A percentile compares a stretch with the other conserved stretches of the same genome.
Conservation (phyloP, 2,797 vertebrate species). For the Kryptopterus vitreolus region DNA sequence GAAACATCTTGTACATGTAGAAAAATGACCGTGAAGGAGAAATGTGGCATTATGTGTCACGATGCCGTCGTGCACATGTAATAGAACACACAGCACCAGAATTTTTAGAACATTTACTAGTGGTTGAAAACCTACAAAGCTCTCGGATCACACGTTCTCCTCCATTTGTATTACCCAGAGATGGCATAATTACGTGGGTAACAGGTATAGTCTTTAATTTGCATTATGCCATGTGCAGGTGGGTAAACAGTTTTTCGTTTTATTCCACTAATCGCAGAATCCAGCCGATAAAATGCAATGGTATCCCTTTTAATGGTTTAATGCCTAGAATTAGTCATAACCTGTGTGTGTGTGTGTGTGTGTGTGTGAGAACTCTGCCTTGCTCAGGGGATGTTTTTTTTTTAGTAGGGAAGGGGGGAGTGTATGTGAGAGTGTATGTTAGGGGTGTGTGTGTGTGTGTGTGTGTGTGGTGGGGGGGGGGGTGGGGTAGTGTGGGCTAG, state of each 20-base stretch:
- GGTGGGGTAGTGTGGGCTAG: not conserved
- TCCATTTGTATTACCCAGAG: not conserved
- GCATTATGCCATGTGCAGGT: not conserved
- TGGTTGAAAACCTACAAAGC: not conserved
- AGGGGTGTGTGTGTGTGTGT: too few relatives aligned
- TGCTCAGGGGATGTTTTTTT: slow-evolving; percentile 31
- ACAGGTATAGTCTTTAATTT: not conserved
- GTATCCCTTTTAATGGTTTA: slow-evolving; percentile 32
- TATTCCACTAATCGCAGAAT: not conserved
- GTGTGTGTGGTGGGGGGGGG: slow-evolving; percentile 38
- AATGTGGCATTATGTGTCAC: not conserved
- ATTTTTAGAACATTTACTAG: too few relatives aligned
- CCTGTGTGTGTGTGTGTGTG: slow-evolving; percentile 36
- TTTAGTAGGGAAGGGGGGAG: slow-evolving; percentile 36
- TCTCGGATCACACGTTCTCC: not conserved
- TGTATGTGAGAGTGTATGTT: too few relatives aligned
- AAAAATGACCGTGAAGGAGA: not conserved
- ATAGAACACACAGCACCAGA: too few relatives aligned
- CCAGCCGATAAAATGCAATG: not conserved
- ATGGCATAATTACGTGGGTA: not conserved
- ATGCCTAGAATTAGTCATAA: slow-evolving; percentile 24
- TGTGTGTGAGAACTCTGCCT: slow-evolving; percentile 31
- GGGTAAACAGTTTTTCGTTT: not conserved
- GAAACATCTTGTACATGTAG: not conserved
- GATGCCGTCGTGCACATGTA: too few relatives aligned